A percentile compares a stretch with the other conserved stretches of the same genome.
Conservation (phyloP, 2,797 vertebrate species). For the Coregonus suidteri region DNA sequence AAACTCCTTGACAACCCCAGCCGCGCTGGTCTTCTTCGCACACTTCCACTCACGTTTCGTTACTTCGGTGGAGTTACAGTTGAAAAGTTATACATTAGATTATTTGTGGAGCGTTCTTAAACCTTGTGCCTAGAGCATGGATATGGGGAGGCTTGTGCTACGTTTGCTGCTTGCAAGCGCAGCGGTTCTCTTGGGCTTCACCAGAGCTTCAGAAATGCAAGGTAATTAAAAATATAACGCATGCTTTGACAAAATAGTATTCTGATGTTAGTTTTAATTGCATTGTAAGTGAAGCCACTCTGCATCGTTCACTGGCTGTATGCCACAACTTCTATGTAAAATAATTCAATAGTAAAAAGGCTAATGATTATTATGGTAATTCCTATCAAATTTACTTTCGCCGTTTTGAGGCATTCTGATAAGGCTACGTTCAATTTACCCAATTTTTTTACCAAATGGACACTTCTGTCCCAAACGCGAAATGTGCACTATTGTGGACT, state of each 20-base stretch:
- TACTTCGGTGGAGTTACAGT: neutral
- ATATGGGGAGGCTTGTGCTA: slow-evolving; percentile 1
- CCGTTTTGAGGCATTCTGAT: neutral
- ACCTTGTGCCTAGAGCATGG: slow-evolving; percentile 23
- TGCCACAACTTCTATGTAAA: neutral
- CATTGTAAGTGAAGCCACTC: neutral
- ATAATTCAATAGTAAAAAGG: neutral
- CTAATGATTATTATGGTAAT: neutral
- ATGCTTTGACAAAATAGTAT: neutral
- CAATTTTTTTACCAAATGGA: neutral
- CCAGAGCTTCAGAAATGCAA: slow-evolving; percentile 40
- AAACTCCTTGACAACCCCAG: neutral
- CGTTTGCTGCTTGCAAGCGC: slow-evolving; percentile 28
- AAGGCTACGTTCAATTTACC: neutral
- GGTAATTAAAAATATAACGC: slow-evolving; percentile 11
- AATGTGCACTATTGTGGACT: neutral
- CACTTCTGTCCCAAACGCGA: neutral
- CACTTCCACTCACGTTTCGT: neutral
- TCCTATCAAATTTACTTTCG: neutral
- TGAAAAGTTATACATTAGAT: neutral
- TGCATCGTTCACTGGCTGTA: neutral
- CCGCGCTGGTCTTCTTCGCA: neutral
- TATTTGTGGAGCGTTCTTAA: neutral
- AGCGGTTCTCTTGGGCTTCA: slow-evolving; percentile 3
- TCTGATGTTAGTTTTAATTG: neutral